A percentile compares a stretch with the other conserved stretches of the same genome.
Evolutionary conservation across 2,888 invertebrate species (phyloP).

Genomic region (Netelia melanura): DNA sequence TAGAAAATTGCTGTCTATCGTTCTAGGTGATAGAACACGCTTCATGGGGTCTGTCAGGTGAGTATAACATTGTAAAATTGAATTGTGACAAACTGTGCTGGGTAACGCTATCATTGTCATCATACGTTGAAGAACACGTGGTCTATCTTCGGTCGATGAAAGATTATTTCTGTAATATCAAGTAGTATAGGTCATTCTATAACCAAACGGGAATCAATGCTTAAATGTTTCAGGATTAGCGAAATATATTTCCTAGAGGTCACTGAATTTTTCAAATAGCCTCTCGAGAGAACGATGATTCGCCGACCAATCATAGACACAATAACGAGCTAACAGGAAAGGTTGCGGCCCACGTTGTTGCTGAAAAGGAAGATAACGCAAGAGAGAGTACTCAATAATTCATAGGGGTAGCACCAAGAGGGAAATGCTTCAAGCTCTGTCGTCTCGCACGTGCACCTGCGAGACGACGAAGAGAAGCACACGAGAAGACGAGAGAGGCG

Average conservation of each 20-base stretch:
- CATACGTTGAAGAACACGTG: slow-evolving; percentile 8
- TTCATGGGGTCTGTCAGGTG: slow-evolving; percentile 17
- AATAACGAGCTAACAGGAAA: background rate
- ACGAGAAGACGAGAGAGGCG: slow-evolving; percentile 12
- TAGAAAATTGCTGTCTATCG: slow-evolving; percentile 38
- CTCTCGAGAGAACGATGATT: too few species aligned
- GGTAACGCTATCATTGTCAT: slow-evolving; percentile 18
- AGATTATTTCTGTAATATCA: background rate
- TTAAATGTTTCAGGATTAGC: background rate
- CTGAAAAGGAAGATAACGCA: slow-evolving; percentile 26
- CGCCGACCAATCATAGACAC: background rate
- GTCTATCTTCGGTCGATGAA: background rate
- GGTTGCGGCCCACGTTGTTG: slow-evolving; percentile 25
- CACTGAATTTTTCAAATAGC: too few species aligned
- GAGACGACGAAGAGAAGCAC: slow-evolving; percentile 7
- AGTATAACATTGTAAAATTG: slow-evolving; percentile 3
- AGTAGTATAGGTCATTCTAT: background rate
- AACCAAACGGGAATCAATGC: background rate
- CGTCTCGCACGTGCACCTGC: slow-evolving; percentile 39
- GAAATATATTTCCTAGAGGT: background rate
- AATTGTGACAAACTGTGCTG: background rate
- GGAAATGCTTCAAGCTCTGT: slow-evolving; percentile 34
- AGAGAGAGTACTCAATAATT: slow-evolving; percentile 46
- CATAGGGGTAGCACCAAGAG: slow-evolving; percentile 41
- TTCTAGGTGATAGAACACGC: slow-evolving; percentile 20